Evolutionary conservation across 2,888 invertebrate genomes (phyloP).

Genomic region (Conomelus anceps): DNA sequence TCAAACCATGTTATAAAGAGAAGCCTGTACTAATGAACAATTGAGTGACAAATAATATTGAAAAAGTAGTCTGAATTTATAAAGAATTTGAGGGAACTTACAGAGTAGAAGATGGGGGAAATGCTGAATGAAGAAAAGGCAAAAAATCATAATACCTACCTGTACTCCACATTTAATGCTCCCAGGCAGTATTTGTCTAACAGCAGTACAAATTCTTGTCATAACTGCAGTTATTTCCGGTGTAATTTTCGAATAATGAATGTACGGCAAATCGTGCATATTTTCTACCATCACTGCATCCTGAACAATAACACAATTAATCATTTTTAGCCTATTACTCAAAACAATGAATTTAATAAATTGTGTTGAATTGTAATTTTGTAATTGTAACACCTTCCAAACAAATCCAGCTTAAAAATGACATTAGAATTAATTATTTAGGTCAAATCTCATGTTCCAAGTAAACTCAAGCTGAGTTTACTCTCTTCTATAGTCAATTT

Average conservation of each 20-base stretch:
- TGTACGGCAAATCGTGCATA: conserved; percentile 72
- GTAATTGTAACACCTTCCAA: background rate
- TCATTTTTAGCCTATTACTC: too few relatives aligned
- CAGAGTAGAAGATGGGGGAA: too few relatives aligned
- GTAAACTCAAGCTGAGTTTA: too few relatives aligned
- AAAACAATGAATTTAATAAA: too few relatives aligned
- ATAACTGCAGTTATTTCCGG: conserved; percentile 64
- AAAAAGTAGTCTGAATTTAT: too few relatives aligned
- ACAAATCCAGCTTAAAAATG: background rate
- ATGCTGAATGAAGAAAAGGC: background rate
- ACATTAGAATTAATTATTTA: too few relatives aligned
- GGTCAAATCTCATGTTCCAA: too few relatives aligned
- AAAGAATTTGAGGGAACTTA: background rate
- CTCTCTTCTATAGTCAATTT: too few relatives aligned
- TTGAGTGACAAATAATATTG: too few relatives aligned
- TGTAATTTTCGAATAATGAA: conserved; percentile 50
- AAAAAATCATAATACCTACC: conserved; percentile 40
- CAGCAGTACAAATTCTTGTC: conserved; percentile 55
- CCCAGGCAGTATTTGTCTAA: conserved; percentile 48
- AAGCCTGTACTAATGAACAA: too few relatives aligned
- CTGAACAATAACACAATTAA: conserved; percentile 43
- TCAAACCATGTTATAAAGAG: too few relatives aligned
- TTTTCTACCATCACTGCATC: conserved; percentile 68
- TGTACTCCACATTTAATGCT: conserved; percentile 55
- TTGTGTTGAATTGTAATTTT: too few relatives aligned